Conservation (phyloP, 2,113 vertebrate species). For the Clarias magur region DNA sequence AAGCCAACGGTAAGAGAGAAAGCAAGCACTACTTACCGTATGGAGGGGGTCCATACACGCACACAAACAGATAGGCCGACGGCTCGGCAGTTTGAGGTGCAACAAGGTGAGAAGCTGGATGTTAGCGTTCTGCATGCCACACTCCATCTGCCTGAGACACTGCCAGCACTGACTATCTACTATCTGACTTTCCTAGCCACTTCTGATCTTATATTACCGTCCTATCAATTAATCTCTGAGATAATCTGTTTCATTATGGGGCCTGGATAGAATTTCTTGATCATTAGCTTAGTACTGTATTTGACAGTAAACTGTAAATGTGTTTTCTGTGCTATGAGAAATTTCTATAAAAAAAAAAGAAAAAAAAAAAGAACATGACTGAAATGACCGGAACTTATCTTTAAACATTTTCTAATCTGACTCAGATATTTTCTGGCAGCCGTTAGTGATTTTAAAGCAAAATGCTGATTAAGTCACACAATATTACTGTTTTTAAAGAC, state of each 20-base stretch:
- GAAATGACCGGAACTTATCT: background rate
- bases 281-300: background rate
- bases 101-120: constrained; percentile 91
- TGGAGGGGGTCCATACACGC: constrained; percentile 74
- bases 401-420: constrained; percentile 45
- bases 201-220: background rate
- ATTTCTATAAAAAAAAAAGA: background rate
- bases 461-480: constrained; percentile 90
- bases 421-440: constrained; percentile 67
- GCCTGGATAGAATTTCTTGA: background rate
- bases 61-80: constrained; percentile 80
- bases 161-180: constrained; percentile 29
- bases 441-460: constrained; percentile 98
- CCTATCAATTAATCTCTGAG: background rate
- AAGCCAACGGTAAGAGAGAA: constrained; percentile 68
- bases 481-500: constrained; percentile 73
- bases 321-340: background rate
- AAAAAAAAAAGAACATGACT: too few relatives aligned
- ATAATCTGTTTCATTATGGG: background rate
- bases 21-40: constrained; percentile 88
- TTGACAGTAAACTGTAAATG: background rate
- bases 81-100: constrained; percentile 85
- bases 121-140: constrained; percentile 96
- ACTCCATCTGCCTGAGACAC: constrained; percentile 61
- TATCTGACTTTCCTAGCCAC: background rate